Base-by-base conservation (phyloP, 2,888 invertebrate species). In the Cryptocephalus primarius region DNA sequence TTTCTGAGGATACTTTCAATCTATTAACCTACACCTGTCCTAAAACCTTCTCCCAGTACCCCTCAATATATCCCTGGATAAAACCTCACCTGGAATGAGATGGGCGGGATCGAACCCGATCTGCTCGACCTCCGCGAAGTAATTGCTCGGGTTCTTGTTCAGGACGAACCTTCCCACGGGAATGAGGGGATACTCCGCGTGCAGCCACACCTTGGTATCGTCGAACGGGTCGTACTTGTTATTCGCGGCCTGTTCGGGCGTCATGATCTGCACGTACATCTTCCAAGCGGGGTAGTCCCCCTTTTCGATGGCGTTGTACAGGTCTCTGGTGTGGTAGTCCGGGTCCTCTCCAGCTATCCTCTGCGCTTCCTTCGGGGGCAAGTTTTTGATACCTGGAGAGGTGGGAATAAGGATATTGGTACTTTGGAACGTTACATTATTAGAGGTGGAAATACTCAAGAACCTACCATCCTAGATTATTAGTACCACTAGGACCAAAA, bases 81-180 rank as follows among this genome's bases (percentile, higher is more conserved):
- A 2, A n/a, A n/a, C 4, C 41, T 54, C 51, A 62, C 63, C 63
- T 10, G 94, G 93, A 32, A 92, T 81, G 71, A 95, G 66, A 67
- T 93, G 86, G 2, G 90, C 80, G 0, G 94, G 93, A 62, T 85
- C 85, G 69, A 93, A 94, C 8, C 91, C 93, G 46, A 88, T 72
- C 69, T 95, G 94, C 68, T 96, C 95, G 36, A 94, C 85, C 71
- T 95, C 93, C n/a, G 89, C 83, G 68, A 94, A 95, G 69, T 93
- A 95, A 69, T 94, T 94, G 52, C 78, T 82, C 0, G 93, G 92
- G 68, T 95, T 95, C 51, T 82, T 80, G 68, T 95, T 85, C 45
- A 96, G 72, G 1, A 87, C 85, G 53, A 96, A 62, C 68, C 83
- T 84, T 1, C 95, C 95, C 0, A 94, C 91, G 2, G 83, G 87